phyloP scores from a whole-genome alignment of 2,797 vertebrate species.

The Champsocephalus esox region DNA sequence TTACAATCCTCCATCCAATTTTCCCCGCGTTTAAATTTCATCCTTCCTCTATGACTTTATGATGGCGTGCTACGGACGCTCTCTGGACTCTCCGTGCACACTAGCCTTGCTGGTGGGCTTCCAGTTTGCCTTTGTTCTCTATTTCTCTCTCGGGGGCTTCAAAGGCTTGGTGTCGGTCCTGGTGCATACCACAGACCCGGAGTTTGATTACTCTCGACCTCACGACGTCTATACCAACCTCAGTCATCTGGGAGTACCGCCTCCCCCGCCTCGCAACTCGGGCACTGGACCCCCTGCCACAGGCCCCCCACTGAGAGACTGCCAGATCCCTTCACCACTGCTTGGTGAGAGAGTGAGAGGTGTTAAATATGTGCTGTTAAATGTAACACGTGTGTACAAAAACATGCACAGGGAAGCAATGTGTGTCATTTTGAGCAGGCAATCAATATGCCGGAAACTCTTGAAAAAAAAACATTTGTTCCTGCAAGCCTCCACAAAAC shows the following conservation, averaged over 20 bases:
- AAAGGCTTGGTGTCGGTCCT: slow-evolving; percentile 91
- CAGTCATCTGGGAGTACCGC: slow-evolving; percentile 85
- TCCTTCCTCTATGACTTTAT: slow-evolving; percentile 25
- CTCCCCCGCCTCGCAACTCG: slow-evolving; percentile 75
- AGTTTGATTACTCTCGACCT: slow-evolving; percentile 93
- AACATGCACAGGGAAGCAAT: neutral
- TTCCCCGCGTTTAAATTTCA: slow-evolving; percentile 10
- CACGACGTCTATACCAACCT: slow-evolving; percentile 97
- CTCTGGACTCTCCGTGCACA: slow-evolving; percentile 90
- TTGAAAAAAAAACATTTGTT: too few relatives aligned
- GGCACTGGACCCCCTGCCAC: slow-evolving; percentile 67
- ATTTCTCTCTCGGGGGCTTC: slow-evolving; percentile 95
- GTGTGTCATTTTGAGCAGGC: neutral
- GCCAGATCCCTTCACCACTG: slow-evolving; percentile 90
- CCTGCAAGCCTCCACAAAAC: too few relatives aligned
- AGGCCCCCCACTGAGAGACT: slow-evolving; percentile 82
- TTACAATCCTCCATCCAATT: slow-evolving; percentile 15
- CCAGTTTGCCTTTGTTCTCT: slow-evolving; percentile 98
- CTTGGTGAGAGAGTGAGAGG: slow-evolving; percentile 85
- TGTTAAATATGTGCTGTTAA: slow-evolving; percentile 1
- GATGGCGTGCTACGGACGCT: slow-evolving; percentile 85
- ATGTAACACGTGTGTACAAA: neutral
- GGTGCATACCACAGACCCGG: slow-evolving; percentile 87
- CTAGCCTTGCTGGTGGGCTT: slow-evolving; percentile 93
- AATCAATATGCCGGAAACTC: neutral